phyloP scores from a whole-genome alignment of 1,140 invertebrate genomes.

The Zeugodacus cucurbitae region DNA sequence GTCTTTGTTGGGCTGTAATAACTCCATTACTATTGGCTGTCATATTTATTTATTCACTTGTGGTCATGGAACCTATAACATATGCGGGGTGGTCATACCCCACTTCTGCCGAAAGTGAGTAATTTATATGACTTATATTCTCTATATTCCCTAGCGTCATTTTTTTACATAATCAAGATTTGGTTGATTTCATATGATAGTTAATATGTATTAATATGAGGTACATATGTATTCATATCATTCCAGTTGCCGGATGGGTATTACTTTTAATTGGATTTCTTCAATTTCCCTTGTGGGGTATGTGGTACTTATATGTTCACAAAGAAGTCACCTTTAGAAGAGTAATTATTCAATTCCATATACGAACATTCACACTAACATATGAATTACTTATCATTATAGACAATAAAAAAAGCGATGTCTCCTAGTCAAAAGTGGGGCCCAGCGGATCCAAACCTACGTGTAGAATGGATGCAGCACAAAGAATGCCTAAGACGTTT shows the following conservation, averaged over 20 bases:
- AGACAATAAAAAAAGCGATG: slow-evolving; percentile 70
- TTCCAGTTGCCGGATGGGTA: slow-evolving; percentile 66
- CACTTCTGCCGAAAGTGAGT: slow-evolving; percentile 61
- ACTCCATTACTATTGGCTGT: slow-evolving; percentile 77
- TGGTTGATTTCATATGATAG: too few species aligned
- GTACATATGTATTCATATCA: too few species aligned
- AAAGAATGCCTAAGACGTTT: slow-evolving; percentile 64
- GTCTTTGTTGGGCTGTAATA: slow-evolving; percentile 83
- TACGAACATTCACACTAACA: slow-evolving; percentile 1
- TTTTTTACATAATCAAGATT: too few species aligned
- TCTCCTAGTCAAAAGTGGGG: slow-evolving; percentile 71
- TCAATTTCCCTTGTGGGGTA: slow-evolving; percentile 68
- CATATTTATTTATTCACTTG: slow-evolving; percentile 75
- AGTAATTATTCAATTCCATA: slow-evolving; percentile 53
- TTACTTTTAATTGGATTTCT: slow-evolving; percentile 66
- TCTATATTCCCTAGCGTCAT: too few species aligned
- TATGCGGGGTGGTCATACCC: slow-evolving; percentile 68
- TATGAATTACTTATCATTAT: not conserved
- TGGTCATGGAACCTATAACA: slow-evolving; percentile 68
- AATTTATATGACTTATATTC: too few species aligned
- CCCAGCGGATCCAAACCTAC: slow-evolving; percentile 68
- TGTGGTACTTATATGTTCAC: slow-evolving; percentile 55
- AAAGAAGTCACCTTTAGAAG: slow-evolving; percentile 55
- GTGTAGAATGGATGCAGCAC: slow-evolving; percentile 70
- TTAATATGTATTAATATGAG: too few species aligned